Evolutionary conservation across 2,888 invertebrate genomes (phyloP), one percentile per base, ranked within the genome.

Genomic region (Fragum fragum): DNA sequence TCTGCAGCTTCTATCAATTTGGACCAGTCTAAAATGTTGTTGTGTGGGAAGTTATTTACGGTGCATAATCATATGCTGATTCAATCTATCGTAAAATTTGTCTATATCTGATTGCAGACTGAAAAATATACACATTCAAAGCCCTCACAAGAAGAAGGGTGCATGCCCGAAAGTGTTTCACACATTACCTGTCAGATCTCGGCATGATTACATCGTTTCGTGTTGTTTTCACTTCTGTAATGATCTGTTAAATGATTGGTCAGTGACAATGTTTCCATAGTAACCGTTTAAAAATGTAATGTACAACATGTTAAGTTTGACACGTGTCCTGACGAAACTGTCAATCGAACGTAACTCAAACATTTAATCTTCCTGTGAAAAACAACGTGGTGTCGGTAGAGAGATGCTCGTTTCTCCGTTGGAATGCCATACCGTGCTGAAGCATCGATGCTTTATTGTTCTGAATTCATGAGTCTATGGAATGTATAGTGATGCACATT

Each of bases 231-330:
- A 61, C 61, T 61, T 32, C 61, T 61, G 29, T 32, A 66, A 42
- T 66, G 39, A 42, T 42, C 42, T 42, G 66, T 42, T 66, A 66
- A 66, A 1, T 66, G 66, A 66, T 63, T 63, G 63, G 63, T 63
- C 63, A 63, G 23, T 63, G 63, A 63, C 63, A 63, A 3, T 32
- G 63, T 32, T 11, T 36, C 66, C 18, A 39, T 42, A 36, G 42
- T 11, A 66, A 42, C 39, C 42, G 42, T 6, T 66, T 66, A 42
- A 63, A 47, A 61, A 32, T 61, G n/a, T 32, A 61, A 61, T 11
- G 29, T 32, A 32, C 26, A n/a, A 32, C 47, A 47, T 47, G 47
- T 18, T 47, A 18, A 3, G 47, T 47, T 47, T 47, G 47, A 47
- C 47, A 47, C 47, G 47, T 47, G 47, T 47, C 47, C 47, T 14